Conservation (phyloP, 2,113 vertebrate genomes). For the Hiodon tergisus region DNA sequence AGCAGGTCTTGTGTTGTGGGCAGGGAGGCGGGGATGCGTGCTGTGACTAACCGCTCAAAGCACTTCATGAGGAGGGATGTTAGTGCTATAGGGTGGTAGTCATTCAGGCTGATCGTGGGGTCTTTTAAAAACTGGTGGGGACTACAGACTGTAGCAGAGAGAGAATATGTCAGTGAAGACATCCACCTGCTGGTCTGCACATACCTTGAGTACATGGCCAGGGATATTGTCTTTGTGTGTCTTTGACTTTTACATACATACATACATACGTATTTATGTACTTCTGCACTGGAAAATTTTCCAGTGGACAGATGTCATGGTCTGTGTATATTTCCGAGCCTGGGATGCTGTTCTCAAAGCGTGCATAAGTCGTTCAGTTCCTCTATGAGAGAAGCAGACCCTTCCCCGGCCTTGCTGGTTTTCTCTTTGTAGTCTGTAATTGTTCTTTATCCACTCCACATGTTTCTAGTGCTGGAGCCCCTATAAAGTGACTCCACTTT, state of each 20-base stretch:
- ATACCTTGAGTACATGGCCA: neutral
- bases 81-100: slow-evolving; percentile 6
- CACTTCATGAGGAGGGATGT: neutral
- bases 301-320: neutral
- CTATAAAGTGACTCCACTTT: neutral
- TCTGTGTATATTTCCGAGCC: too few relatives aligned
- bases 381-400: neutral
- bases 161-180: neutral
- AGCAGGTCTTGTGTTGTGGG: neutral
- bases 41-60: slow-evolving; percentile 8
- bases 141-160: neutral
- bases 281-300: neutral
- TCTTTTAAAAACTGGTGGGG: neutral
- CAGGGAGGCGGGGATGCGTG: neutral
- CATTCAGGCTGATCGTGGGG: slow-evolving; percentile 6
- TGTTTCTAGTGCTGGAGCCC: neutral
- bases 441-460: neutral
- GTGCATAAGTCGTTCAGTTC: neutral
- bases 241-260: neutral
- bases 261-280: too few relatives aligned
- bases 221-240: neutral
- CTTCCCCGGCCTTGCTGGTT: neutral
- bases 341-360: neutral
- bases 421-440: neutral
- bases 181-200: neutral